Conservation (phyloP, 2,888 invertebrate genomes). For the Zele albiditarsus region DNA sequence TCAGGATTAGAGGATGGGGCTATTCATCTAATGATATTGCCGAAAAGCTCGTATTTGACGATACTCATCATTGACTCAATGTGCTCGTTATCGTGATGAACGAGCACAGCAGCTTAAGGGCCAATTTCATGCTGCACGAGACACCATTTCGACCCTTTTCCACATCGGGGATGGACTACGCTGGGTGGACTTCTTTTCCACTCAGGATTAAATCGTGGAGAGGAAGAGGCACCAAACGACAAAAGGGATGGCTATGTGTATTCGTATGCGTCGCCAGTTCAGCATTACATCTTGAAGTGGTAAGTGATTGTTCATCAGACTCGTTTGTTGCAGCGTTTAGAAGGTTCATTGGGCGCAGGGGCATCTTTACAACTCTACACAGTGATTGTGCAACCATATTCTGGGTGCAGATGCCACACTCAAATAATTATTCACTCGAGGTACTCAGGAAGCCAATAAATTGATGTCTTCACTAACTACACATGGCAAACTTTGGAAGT, state of each 20-base stretch:
- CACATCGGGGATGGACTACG: slow-evolving; percentile 50
- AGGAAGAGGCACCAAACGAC: slow-evolving; percentile 34
- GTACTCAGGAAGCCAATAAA: not conserved
- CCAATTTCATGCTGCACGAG: slow-evolving; percentile 45
- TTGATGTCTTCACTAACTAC: not conserved
- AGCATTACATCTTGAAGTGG: slow-evolving; percentile 35
- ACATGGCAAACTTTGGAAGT: slow-evolving; percentile 31
- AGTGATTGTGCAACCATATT: slow-evolving; percentile 47
- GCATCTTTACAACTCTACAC: slow-evolving; percentile 14
- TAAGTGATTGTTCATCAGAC: slow-evolving; percentile 39
- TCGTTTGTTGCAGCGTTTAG: slow-evolving; percentile 35
- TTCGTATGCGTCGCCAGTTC: slow-evolving; percentile 46
- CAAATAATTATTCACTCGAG: slow-evolving; percentile 5
- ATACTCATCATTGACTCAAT: slow-evolving; percentile 36
- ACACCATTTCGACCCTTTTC: slow-evolving; percentile 43
- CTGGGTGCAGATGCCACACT: slow-evolving; percentile 39
- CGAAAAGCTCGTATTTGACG: slow-evolving; percentile 30
- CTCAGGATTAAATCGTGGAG: slow-evolving; percentile 39
- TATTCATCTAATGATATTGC: slow-evolving; percentile 39
- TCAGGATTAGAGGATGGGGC: slow-evolving; percentile 29
- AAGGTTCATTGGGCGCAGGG: slow-evolving; percentile 33
- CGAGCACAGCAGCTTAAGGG: slow-evolving; percentile 52
- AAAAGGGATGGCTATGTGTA: slow-evolving; percentile 46
- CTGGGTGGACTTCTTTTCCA: too few species aligned
- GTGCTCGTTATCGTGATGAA: too few species aligned